Conservation (phyloP, 2,113 vertebrate genomes). For the Himantopus leucocephalus region DNA sequence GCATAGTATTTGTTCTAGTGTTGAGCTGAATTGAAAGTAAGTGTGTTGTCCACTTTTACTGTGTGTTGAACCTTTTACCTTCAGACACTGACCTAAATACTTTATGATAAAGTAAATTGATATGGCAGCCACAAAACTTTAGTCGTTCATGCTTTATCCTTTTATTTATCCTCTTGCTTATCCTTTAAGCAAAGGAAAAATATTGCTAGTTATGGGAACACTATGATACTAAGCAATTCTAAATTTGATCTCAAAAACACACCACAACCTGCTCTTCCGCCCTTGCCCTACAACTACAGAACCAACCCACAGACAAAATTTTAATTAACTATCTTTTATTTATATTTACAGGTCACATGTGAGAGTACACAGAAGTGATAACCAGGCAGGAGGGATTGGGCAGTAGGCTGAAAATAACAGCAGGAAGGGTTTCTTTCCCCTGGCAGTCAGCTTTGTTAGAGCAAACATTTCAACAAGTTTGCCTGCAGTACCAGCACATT, state of each 20-base stretch:
- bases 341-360: neutral
- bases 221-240: neutral
- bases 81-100: neutral
- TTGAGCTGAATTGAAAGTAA: neutral
- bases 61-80: neutral
- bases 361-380: neutral
- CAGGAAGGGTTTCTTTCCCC: neutral
- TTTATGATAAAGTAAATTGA: neutral
- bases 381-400: neutral
- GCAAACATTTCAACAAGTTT: neutral
- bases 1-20: neutral
- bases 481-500: neutral
- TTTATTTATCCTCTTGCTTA: neutral
- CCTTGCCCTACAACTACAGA: neutral
- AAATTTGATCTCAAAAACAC: neutral
- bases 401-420: neutral
- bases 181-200: neutral
- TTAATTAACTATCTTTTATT: neutral
- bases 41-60: neutral
- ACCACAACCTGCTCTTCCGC: neutral
- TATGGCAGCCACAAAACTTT: neutral
- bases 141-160: neutral
- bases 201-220: neutral
- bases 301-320: neutral
- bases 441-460: neutral